Base-by-base conservation (phyloP, 2,888 invertebrate genomes). In the Mesorhabditis sp. region DNA sequence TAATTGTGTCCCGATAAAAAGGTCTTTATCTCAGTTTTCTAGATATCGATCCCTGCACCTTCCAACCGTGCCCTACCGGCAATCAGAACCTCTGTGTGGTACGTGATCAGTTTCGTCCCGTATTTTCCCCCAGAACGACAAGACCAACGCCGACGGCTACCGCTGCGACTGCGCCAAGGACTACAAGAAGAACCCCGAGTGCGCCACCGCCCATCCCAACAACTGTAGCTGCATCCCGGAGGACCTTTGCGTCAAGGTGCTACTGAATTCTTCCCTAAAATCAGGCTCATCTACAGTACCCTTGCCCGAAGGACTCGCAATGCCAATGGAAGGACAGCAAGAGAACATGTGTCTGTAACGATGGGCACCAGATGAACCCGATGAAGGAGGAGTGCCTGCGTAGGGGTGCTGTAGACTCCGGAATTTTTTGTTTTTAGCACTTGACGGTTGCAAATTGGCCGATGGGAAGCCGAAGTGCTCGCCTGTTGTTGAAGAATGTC, bases 271-370 rank as follows among this genome's bases (percentile, higher is more conserved):
- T 28, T 28, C 2, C n/a, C n/a, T 50, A 50, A 50, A 50, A 13
- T 50, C 58, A 1, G 7, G n/a, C 2, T 50, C 58, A 28, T 28
- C n/a, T 50, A 50, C 58, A 50, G 58, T 50, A 50, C n/a, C 2
- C 58, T 2, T 50, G 58, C 58, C 58, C 10, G 58, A 50, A 50
- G n/a, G 58, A 50, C 58, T 50, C 58, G n/a, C 58, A 50, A 50
- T 50, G 58, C n/a, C 58, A 50, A 50, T 50, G 58, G 58, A 50
- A 50, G n/a, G n/a, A 50, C 58, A n/a, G 58, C n/a, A n/a, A 50
- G n/a, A 10, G 58, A 10, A n/a, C n/a, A 13, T 50, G 58, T n/a
- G n/a, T 13, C 7, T 50, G 58, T n/a, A 50, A 50, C n/a, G 58
- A 50, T 50, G 58, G 58, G 7, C 2, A 13, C n/a, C 10, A 10